phyloP scores from a whole-genome alignment of 2,113 vertebrate species.

The Dinomys branickii region DNA sequence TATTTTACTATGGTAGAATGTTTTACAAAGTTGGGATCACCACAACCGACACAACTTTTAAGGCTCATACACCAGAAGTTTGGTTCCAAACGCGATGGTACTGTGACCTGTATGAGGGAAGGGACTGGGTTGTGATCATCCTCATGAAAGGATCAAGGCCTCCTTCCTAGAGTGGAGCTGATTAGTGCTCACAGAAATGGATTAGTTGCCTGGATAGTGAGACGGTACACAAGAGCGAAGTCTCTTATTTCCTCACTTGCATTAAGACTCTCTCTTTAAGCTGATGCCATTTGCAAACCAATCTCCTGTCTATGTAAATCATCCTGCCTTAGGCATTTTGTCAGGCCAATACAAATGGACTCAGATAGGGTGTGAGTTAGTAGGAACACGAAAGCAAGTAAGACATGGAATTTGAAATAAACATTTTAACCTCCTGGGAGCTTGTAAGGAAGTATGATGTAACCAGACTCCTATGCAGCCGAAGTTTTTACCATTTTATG shows the following conservation, averaged over 20 bases:
- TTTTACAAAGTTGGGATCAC: background rate
- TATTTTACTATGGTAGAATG: background rate
- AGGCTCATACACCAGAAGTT: background rate
- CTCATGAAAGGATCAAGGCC: too few species aligned
- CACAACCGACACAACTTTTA: background rate
- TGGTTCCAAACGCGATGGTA: background rate
- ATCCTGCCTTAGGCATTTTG: background rate
- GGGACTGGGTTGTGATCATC: too few species aligned
- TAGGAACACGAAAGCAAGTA: constrained; percentile 15
- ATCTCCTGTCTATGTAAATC: background rate
- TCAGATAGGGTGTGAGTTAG: background rate
- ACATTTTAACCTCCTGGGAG: constrained; percentile 3
- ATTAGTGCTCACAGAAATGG: background rate
- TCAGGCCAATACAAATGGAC: background rate
- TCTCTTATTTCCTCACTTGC: background rate
- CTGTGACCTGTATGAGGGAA: background rate
- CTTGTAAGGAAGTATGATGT: background rate
- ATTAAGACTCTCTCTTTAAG: background rate
- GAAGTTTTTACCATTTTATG: background rate
- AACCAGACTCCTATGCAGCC: background rate
- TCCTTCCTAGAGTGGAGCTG: background rate
- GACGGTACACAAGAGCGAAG: background rate
- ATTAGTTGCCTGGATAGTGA: background rate
- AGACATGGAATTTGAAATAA: constrained; percentile 13
- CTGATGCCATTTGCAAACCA: background rate